Percentiles rank a stretch among this genome's conserved stretches.
Conservation (phyloP, 2,113 vertebrate genomes). For the Phainopepla nitens region DNA sequence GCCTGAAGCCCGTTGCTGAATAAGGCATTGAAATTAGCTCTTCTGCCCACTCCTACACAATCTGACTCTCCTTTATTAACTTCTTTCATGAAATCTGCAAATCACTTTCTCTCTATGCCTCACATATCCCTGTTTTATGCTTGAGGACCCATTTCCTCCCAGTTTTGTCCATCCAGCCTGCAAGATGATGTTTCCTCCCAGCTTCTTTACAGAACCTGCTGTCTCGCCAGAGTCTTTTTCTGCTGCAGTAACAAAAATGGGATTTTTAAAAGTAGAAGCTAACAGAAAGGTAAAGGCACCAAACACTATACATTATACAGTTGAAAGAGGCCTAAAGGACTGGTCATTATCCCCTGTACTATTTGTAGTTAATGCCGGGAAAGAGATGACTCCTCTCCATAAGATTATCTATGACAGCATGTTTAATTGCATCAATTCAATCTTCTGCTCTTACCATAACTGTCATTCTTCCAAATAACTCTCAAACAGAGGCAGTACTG, state of each 20-base stretch:
- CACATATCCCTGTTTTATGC: neutral
- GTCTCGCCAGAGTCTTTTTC: fast-evolving
- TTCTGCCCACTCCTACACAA: neutral
- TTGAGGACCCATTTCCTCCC: neutral
- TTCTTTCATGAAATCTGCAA: neutral
- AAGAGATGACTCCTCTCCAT: neutral
- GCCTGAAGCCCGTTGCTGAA: neutral
- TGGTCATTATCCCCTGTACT: neutral
- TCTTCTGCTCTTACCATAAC: neutral
- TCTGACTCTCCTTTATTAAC: neutral
- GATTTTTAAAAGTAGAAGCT: neutral
- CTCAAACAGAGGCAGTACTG: neutral
- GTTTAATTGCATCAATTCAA: neutral
- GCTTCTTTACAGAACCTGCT: neutral
- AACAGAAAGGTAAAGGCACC: neutral
- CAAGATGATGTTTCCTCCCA: neutral
- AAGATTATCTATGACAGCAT: neutral
- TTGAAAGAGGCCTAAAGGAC: neutral
- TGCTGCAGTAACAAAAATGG: neutral
- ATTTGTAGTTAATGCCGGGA: neutral
- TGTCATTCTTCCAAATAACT: neutral
- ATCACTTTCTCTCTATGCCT: neutral
- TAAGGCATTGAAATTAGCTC: neutral
- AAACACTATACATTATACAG: neutral
- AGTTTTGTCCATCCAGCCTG: neutral